phyloP scores from a whole-genome alignment of 2,888 invertebrate genomes.

The Drosophila macrothrix region DNA sequence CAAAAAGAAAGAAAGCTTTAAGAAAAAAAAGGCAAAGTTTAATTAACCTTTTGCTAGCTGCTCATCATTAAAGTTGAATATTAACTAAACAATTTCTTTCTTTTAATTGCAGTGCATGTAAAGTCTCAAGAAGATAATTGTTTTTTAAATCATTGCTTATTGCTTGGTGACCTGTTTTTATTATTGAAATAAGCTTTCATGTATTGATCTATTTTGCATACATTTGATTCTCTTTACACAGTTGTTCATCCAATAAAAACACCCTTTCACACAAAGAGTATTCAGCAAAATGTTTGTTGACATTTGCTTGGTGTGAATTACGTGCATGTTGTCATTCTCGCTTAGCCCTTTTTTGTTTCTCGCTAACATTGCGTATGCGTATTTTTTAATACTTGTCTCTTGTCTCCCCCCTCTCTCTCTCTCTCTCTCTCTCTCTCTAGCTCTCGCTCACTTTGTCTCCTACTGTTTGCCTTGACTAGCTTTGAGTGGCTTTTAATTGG shows the following conservation, averaged over 20 bases:
- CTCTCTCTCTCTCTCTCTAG: too few species aligned
- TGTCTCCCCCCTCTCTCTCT: too few species aligned
- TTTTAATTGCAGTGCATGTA: background rate
- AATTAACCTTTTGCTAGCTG: background rate
- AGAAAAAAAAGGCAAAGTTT: background rate
- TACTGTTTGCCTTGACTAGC: constrained; percentile 43
- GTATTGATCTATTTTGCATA: background rate
- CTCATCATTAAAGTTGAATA: background rate
- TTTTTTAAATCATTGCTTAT: background rate
- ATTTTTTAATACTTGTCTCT: constrained; percentile 45
- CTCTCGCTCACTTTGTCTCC: background rate
- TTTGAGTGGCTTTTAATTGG: constrained; percentile 76
- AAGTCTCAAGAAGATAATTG: background rate
- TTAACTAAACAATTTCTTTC: rapidly evolving
- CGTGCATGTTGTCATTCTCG: constrained; percentile 26
- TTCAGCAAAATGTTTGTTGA: constrained; percentile 37
- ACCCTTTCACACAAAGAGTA: background rate
- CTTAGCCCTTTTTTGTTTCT: constrained; percentile 7
- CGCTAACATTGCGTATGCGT: constrained; percentile 72
- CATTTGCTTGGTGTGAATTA: constrained; percentile 36
- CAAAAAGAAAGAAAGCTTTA: background rate
- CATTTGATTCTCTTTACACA: background rate
- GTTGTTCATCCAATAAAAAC: background rate
- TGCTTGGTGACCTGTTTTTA: background rate
- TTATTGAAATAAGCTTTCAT: background rate